Conservation (phyloP, 2,797 vertebrate species). For the Rhincodon typus region DNA sequence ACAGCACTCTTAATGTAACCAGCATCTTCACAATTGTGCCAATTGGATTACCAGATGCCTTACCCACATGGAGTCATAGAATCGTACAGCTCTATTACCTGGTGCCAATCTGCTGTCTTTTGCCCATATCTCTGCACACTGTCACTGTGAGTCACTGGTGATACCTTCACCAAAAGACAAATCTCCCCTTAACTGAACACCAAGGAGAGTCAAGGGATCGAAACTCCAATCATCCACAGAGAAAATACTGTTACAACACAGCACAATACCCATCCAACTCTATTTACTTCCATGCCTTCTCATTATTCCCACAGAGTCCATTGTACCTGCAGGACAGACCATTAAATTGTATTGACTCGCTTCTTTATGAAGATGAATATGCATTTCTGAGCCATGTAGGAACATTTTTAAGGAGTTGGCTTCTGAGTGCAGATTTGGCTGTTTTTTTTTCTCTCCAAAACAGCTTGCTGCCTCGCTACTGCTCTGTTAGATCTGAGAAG, state of each 20-base stretch:
- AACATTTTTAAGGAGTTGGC: neutral
- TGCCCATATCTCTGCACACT: no score
- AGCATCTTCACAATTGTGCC: neutral
- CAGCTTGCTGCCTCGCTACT: neutral
- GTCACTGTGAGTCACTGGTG: no score
- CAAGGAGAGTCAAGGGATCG: neutral
- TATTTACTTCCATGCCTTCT: neutral
- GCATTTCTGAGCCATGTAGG: neutral
- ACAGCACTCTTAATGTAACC: neutral
- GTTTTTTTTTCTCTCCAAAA: neutral
- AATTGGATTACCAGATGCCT: neutral
- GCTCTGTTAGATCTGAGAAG: neutral
- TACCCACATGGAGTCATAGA: no score
- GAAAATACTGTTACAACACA: neutral
- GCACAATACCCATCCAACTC: neutral
- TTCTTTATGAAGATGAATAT: neutral
- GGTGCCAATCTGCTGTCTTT: no score
- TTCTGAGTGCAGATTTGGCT: conserved; percentile 3
- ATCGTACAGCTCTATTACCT: no score
- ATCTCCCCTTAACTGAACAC: neutral
- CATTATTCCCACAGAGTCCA: neutral
- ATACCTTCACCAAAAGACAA: neutral
- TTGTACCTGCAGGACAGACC: neutral
- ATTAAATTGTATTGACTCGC: neutral
- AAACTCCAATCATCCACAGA: neutral